Evolutionary conservation across 2,113 vertebrate species (phyloP).

Genomic region (Macquaria ambigua): DNA sequence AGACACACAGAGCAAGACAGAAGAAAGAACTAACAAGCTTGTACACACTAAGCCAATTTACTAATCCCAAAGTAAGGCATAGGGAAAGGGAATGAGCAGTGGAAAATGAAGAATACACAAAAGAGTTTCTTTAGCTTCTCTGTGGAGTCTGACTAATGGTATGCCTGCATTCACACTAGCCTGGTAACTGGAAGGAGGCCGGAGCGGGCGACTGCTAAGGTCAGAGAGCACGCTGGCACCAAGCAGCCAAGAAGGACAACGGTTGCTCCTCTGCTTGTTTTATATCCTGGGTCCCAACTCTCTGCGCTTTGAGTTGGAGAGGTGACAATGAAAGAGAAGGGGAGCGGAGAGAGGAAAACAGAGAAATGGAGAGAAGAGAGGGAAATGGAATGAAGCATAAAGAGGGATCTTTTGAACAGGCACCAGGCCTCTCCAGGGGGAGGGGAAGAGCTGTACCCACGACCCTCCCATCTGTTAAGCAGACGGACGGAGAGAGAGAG

Average conservation of each 20-base stretch:
- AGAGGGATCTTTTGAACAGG: slow-evolving; percentile 82
- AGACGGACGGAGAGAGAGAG: slow-evolving; percentile 74
- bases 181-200: slow-evolving; percentile 48
- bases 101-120: slow-evolving; percentile 45
- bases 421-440: slow-evolving; percentile 82
- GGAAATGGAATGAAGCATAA: slow-evolving; percentile 73
- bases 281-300: slow-evolving; percentile 43
- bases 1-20: slow-evolving; percentile 15
- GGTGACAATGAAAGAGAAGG: slow-evolving; percentile 61
- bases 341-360: slow-evolving; percentile 67
- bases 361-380: slow-evolving; percentile 62
- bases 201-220: slow-evolving; percentile 44
- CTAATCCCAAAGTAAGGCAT: slow-evolving; percentile 59
- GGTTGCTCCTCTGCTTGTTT: slow-evolving; percentile 58
- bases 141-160: slow-evolving; percentile 45
- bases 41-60: slow-evolving; percentile 59
- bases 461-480: slow-evolving; percentile 87
- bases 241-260: slow-evolving; percentile 53
- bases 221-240: slow-evolving; percentile 55
- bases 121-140: slow-evolving; percentile 41
- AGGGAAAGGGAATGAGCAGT: slow-evolving; percentile 35
- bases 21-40: slow-evolving; percentile 54
- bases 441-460: slow-evolving; percentile 78
- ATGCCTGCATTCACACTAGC: slow-evolving; percentile 48
- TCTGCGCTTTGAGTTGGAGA: slow-evolving; percentile 48